Base-by-base conservation (phyloP, 2,797 vertebrate genomes). In the Allobates femoralis region DNA sequence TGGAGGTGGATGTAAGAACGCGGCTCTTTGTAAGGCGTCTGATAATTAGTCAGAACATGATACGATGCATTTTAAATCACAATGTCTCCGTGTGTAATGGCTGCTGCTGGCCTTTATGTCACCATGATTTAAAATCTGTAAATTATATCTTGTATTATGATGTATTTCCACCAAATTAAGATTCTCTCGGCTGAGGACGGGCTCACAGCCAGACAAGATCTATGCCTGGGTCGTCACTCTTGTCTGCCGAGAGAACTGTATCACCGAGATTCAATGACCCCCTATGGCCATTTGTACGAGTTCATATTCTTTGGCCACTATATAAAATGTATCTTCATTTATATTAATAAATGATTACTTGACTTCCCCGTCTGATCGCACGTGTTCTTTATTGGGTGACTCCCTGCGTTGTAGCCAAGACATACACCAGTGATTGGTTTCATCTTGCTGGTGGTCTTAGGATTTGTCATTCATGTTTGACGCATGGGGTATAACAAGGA, bases 51-150 rank as follows among this genome's bases (percentile, higher is more conserved):
- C 77, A 79, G 77, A 74, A 74, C 21, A 32, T 81, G 78, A 86
- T 86, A 86, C 67, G 74, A 83, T 71, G 53, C 74, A 62, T 32
- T 79, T 23, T 87, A 87, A 87, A 87, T 87, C 86, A 87, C 53
- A 28, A 11, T 78, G 73, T 78, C 80, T 79, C 34, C 4, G 50
- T 55, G 60, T 58, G 86, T 30, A 83, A 87, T 78, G 79, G 80
- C 50, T 81, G 71, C 60, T 71, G 80, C 80, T 87, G 86, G 80
- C 86, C 86, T 87, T 83, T 71, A 87, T 87, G 86, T 83, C 86
- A 79, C 50, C 8, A 53, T 83, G 86, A 87, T 87, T 87, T 83
- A 87, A 80, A 60, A 46, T 83, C 81, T 64, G 60, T 83, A 87
- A 87, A 83, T 87, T 69, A 87, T 87, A 58, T 60, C 73, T 56